These are phyloP conservation scores for Bufo bufo DNA, from an alignment of 2,113 vertebrate genomes.

Conservation along the genomic window DNA sequence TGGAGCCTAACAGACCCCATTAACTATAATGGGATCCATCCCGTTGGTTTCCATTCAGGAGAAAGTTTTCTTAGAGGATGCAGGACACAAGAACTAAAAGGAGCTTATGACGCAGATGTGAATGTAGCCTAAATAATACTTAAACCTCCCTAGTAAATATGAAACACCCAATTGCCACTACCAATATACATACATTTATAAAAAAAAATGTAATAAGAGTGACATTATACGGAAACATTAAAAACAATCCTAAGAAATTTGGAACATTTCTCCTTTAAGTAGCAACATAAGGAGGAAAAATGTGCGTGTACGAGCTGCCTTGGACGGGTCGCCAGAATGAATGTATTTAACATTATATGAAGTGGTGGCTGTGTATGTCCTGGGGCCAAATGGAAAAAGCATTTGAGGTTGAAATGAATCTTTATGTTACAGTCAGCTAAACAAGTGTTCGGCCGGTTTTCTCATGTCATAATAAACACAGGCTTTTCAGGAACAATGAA, in stretches of 20 bases:
- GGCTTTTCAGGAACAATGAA: constrained; percentile 17
- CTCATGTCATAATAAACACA: constrained; percentile 5
- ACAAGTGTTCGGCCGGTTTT: background rate
- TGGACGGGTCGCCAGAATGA: constrained; percentile 10
- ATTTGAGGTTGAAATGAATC: constrained; percentile 30
- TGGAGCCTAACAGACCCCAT: no score
- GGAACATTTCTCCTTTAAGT: constrained; percentile 36
- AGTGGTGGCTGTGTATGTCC: constrained; percentile 34
- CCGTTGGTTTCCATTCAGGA: no score
- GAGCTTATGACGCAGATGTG: no score
- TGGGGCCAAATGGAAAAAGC: constrained; percentile 45
- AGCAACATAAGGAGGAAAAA: constrained; percentile 32
- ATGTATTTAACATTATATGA: constrained; percentile 42
- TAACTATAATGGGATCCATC: no score
- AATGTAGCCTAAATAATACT: background rate
- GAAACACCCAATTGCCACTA: background rate
- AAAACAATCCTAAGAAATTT: constrained; percentile 2
- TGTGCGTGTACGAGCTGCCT: background rate
- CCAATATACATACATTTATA: background rate
- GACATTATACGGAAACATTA: constrained; percentile 8
- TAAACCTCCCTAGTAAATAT: background rate
- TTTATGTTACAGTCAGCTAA: constrained; percentile 35
- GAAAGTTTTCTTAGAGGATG: no score
- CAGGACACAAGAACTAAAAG: no score
- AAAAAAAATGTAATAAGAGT: background rate